A percentile compares a stretch with the other conserved stretches of the same genome.
Conservation (phyloP, 1,140 invertebrate species). For the Eurosta solidaginis region DNA sequence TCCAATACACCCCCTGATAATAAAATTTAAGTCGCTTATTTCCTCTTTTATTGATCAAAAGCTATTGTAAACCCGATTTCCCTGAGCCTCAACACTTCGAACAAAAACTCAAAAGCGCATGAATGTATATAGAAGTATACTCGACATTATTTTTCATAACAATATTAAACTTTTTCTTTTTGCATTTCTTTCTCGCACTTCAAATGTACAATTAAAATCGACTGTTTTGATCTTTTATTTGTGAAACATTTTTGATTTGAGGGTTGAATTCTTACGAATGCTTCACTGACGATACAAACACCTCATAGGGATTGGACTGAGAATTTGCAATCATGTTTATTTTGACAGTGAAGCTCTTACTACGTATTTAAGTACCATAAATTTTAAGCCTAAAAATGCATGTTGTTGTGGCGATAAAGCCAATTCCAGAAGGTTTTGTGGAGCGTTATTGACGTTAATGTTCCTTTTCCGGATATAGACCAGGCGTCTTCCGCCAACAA, state of each 20-base stretch:
- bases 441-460: no score
- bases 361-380: no score
- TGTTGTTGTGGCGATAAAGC: no score
- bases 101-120: not conserved
- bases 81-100: not conserved
- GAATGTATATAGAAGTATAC: not conserved
- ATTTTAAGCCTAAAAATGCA: no score
- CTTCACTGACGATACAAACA: not conserved
- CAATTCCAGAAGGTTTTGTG: no score
- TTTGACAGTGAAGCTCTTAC: not conserved
- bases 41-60: no score
- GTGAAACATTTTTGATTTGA: not conserved
- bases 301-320: not conserved
- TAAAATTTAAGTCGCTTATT: no score
- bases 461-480: no score
- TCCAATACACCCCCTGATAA: no score
- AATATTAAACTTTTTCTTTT: not conserved
- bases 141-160: not conserved
- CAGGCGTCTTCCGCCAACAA: no score
- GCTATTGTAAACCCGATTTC: not conserved
- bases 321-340: not conserved
- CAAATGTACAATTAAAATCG: slow-evolving; percentile 8
- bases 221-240: slow-evolving; percentile 28
- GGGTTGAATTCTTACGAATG: not conserved
- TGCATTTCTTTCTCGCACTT: not conserved